Evolutionary conservation across 2,113 vertebrate genomes (phyloP).

Genomic region (Tupaia tana): DNA sequence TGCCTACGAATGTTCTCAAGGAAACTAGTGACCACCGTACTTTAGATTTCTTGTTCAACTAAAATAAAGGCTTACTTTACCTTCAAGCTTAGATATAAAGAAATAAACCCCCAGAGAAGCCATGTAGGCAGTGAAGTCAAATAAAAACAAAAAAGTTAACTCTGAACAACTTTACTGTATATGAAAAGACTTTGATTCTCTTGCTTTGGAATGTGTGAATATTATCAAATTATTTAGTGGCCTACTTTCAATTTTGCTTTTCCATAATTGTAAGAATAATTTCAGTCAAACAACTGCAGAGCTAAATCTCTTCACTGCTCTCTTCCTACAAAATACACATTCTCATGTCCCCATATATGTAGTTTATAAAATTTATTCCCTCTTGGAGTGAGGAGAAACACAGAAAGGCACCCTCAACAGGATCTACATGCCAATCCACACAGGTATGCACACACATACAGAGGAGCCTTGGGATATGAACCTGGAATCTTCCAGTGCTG

Average conservation of each 20-base stretch:
- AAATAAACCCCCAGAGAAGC: background rate
- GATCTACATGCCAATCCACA: too few relatives aligned
- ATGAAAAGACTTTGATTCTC: background rate
- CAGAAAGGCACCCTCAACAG: too few relatives aligned
- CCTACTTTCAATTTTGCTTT: background rate
- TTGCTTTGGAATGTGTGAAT: background rate
- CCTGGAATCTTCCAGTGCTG: too few relatives aligned
- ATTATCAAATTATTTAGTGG: background rate
- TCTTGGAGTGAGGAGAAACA: too few relatives aligned
- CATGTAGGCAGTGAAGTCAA: background rate
- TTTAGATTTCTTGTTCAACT: background rate
- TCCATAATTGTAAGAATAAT: background rate
- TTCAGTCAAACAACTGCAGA: constrained; percentile 13
- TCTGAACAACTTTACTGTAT: background rate
- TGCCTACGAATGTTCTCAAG: background rate
- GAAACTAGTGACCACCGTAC: background rate
- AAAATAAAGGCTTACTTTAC: background rate
- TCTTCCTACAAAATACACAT: background rate
- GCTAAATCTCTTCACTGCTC: background rate
- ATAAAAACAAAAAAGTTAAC: constrained; percentile 4
- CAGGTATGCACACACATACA: too few relatives aligned
- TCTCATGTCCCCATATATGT: background rate
- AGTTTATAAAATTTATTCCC: too few relatives aligned
- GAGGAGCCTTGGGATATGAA: too few relatives aligned
- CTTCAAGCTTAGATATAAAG: constrained; percentile 15